Base-by-base conservation (phyloP, 2,797 vertebrate genomes). In the Acomys russatus region DNA sequence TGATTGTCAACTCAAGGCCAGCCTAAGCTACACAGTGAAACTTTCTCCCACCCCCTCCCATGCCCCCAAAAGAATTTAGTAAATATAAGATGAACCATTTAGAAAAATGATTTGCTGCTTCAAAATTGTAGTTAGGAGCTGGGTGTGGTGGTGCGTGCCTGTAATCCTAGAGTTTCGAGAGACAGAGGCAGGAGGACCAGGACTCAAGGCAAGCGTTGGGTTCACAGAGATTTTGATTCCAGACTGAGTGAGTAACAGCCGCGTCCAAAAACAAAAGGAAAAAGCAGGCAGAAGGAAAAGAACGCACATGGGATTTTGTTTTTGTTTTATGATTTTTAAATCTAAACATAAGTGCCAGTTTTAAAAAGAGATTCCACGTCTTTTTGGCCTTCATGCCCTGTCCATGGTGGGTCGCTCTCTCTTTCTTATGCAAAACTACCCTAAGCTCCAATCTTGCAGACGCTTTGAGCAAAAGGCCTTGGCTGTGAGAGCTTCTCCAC, bases 31-130 rank as follows among this genome's bases (percentile, higher is more conserved):
- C 9, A 54, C 17, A 54, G 61, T 61, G 22, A 51, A 77, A 64
- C 59, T 28, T 23, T 71, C 35, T 33, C 88, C 44, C 30, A 22
- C 18, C 18, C 28, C 51, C 5, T n/a, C 5, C 25, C 3, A 6
- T 7, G 28, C 9, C 59, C 71, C 9, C 35, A 2, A n/a, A 17
- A n/a, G 51, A 90, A 35, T 59, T 2, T 30, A 76, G 49, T 68
- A 44, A 74, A 85, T 91, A 79, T 89, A 90, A 95, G 56, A 73
- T 35, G 35, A 97, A 80, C 66, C 10, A 64, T 51, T 97, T 94
- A 22, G 51, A 91, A 96, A 93, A 44, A 93, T 73, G 22, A 44
- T 44, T 59, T 2, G 35, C 20, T 18, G 63, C 56, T 92, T 96
- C 44, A 38, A 80, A 95, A 83, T 68, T 3, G 0, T 66, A 38